These are phyloP conservation scores for Stenopsyche tienmushanensis DNA, from an alignment of 1,140 invertebrate species.

Conservation along the genomic window DNA sequence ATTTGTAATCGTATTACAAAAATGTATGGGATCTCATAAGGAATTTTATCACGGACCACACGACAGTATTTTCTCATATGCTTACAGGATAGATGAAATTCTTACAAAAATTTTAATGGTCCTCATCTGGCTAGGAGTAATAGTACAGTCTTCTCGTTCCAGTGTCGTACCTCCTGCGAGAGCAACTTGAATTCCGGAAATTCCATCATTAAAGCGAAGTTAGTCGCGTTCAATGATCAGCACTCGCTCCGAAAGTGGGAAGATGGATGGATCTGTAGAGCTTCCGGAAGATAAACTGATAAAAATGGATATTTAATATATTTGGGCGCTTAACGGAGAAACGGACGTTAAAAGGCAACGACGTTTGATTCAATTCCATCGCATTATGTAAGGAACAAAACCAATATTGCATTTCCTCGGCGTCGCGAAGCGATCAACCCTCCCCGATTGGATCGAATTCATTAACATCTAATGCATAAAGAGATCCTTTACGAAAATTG, in stretches of 20 bases:
- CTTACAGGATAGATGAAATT: not conserved
- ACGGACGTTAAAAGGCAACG: not conserved
- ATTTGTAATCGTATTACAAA: no score
- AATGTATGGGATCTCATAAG: no score
- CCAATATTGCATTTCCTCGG: no score
- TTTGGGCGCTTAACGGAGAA: not conserved
- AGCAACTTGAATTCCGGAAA: constrained; percentile 26
- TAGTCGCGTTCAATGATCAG: constrained; percentile 31
- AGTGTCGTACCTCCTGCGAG: not conserved
- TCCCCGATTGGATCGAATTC: no score
- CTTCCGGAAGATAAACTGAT: constrained; percentile 25
- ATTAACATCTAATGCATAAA: not conserved
- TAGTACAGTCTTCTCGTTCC: not conserved
- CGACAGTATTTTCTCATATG: no score
- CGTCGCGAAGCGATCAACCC: no score
- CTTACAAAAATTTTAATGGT: constrained; percentile 14
- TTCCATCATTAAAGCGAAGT: constrained; percentile 31
- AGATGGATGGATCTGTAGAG: constrained; percentile 24
- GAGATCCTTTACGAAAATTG: not conserved
- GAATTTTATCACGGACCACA: no score
- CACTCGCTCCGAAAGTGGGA: constrained; percentile 12
- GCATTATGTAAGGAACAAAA: no score
- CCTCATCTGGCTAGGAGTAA: constrained; percentile 3
- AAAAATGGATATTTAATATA: constrained; percentile 31
- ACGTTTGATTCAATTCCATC: not conserved